Percentiles rank a stretch among this genome's conserved stretches.
Evolutionary conservation across 2,113 vertebrate genomes (phyloP).

Genomic region (Vanacampus margaritifer): DNA sequence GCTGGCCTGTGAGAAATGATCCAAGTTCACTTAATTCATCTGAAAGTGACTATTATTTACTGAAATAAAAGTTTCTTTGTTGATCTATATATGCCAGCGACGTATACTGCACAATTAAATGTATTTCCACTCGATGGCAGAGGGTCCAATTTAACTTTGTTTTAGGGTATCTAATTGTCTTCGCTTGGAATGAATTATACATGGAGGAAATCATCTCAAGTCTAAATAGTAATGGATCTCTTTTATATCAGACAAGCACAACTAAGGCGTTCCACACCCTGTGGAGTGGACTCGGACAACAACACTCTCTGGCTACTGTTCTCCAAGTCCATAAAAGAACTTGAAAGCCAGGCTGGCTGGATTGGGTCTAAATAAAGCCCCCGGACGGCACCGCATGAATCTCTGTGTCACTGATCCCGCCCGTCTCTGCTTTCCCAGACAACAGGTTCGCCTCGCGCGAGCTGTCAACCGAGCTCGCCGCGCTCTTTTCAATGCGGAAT

Average conservation of each 20-base stretch:
- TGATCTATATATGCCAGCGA: no score
- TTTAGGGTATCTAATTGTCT: neutral
- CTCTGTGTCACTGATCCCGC: constrained; percentile 70
- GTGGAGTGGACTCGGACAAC: constrained; percentile 16
- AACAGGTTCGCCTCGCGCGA: constrained; percentile 61
- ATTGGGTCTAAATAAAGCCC: constrained; percentile 76
- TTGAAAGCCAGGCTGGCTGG: constrained; percentile 44
- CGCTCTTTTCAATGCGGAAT: constrained; percentile 53
- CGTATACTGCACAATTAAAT: neutral
- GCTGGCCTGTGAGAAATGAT: no score
- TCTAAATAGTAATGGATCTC: neutral
- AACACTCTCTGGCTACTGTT: constrained; percentile 11
- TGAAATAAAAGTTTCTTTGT: no score
- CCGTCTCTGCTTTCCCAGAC: constrained; percentile 49
- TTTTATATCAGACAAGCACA: neutral
- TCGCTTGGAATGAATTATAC: neutral
- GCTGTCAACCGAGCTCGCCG: constrained; percentile 52
- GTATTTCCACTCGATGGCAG: neutral
- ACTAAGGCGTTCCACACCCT: constrained; percentile 10
- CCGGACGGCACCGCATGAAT: constrained; percentile 53
- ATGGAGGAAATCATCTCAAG: neutral
- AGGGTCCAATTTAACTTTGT: no score
- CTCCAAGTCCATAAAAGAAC: constrained; percentile 12
- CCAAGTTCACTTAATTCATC: no score
- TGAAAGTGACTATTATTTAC: no score